Conservation (phyloP, 2,113 vertebrate species). For the Podiceps cristatus region DNA sequence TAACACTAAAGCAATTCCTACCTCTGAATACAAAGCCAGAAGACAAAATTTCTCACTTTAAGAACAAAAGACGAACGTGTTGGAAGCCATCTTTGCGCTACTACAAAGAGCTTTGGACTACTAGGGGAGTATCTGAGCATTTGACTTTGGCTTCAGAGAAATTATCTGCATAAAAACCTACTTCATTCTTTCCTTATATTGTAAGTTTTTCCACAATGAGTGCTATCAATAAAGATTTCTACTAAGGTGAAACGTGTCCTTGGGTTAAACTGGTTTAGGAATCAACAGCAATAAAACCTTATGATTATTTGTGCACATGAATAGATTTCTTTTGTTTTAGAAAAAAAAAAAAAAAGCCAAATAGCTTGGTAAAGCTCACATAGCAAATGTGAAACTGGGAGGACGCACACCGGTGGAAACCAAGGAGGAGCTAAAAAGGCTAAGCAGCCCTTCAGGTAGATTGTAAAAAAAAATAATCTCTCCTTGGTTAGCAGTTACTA, state of each 20-base stretch:
- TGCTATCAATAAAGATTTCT: not conserved
- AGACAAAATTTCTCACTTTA: not conserved
- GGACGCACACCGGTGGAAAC: not conserved
- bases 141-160: not conserved
- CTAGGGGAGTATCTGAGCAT: not conserved
- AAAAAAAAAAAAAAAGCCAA: not conserved
- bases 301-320: not conserved
- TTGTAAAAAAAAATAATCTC: not conserved
- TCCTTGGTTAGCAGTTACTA: not conserved
- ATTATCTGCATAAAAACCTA: not conserved
- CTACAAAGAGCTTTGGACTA: not conserved
- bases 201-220: not conserved
- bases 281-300: not conserved
- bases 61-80: not conserved
- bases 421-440: not conserved
- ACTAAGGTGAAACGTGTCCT: not conserved
- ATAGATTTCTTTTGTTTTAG: not conserved
- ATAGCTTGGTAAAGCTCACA: not conserved
- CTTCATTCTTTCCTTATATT: not conserved
- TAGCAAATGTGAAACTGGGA: not conserved
- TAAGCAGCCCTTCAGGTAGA: not conserved
- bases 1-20: conserved; percentile 37
- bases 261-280: not conserved
- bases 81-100: not conserved
- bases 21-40: not conserved